These are phyloP conservation scores for Heliconius ismenius DNA, from an alignment of 2,888 invertebrate species.

Conservation along the genomic window DNA sequence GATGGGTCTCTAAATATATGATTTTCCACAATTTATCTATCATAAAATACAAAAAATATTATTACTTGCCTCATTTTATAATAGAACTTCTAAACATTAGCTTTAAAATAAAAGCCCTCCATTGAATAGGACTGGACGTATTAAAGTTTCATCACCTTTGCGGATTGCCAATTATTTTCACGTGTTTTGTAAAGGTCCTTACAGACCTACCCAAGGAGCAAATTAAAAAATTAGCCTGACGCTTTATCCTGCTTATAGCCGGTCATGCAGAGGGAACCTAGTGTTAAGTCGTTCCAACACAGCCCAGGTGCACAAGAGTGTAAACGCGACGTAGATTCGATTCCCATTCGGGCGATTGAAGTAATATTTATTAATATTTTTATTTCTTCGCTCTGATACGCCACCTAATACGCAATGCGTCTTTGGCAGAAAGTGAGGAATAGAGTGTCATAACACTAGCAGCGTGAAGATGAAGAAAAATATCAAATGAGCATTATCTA, in stretches of 20 bases:
- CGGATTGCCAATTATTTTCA: conserved; percentile 27
- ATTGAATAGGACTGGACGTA: conserved; percentile 17
- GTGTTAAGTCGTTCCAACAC: neutral
- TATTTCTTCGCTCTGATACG: too few relatives aligned
- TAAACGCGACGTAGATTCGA: too few relatives aligned
- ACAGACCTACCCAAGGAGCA: neutral
- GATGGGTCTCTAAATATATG: too few relatives aligned
- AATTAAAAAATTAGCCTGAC: neutral
- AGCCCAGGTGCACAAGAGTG: too few relatives aligned
- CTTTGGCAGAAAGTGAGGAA: too few relatives aligned
- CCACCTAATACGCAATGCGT: too few relatives aligned
- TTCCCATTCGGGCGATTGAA: too few relatives aligned
- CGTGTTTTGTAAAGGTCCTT: conserved; percentile 11
- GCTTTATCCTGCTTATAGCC: too few relatives aligned
- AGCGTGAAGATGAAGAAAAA: too few relatives aligned
- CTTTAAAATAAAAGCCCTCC: conserved; percentile 17
- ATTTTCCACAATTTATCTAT: neutral
- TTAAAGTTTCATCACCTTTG: conserved; percentile 31
- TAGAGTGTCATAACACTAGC: too few relatives aligned
- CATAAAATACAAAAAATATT: neutral
- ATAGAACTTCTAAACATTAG: neutral
- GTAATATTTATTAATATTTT: too few relatives aligned
- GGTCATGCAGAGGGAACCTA: neutral
- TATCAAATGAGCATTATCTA: neutral
- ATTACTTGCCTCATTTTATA: neutral